Base-by-base conservation (phyloP, 2,797 vertebrate species). In the Catharus ustulatus region DNA sequence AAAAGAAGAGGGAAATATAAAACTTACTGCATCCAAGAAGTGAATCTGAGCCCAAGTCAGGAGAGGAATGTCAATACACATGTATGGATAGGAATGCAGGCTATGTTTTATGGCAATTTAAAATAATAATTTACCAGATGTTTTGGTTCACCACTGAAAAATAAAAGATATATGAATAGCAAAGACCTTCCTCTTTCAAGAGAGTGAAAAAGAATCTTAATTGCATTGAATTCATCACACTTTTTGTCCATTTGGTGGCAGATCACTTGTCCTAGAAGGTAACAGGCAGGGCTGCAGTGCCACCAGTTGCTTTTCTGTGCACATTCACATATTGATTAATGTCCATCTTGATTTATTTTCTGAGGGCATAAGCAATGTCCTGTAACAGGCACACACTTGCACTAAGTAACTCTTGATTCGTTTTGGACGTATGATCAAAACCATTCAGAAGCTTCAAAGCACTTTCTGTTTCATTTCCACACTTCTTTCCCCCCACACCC, bases 311-410 rank as follows among this genome's bases (percentile, higher is more conserved):
- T 94, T 86, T 91, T 71, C 77, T 67, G 57, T 51, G 57, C 91
- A 82, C 74, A 84, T 87, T 82, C 77, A 72, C 30, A 10, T 88
- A 94, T 89, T 76, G 91, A 95, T 93, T 93, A 87, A 84, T 75
- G 89, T 84, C 91, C 77, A 84, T 38, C 93, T 86, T 82, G 80
- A 87, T 95, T 95, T 92, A 77, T 92, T 92, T 94, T 76, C 85
- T 64, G 87, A 94, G 90, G 71, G 38, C 86, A 87, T 36, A 74
- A 72, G 84, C 88, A 92, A 80, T 22, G 74, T 68, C 91, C 80
- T 89, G 20, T 88, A 90, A 87, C 42, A 73, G 48, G 36, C 88
- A 63, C 67, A 92, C 48, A 46, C 57, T 93, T 67, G 34, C n/a
- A 34, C 34, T 76, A 71, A 87, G 61, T 91, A 93, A 91, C 83